These are phyloP conservation scores for Xanthorhoe designata DNA, from an alignment of 2,888 invertebrate species.

Conservation along the genomic window DNA sequence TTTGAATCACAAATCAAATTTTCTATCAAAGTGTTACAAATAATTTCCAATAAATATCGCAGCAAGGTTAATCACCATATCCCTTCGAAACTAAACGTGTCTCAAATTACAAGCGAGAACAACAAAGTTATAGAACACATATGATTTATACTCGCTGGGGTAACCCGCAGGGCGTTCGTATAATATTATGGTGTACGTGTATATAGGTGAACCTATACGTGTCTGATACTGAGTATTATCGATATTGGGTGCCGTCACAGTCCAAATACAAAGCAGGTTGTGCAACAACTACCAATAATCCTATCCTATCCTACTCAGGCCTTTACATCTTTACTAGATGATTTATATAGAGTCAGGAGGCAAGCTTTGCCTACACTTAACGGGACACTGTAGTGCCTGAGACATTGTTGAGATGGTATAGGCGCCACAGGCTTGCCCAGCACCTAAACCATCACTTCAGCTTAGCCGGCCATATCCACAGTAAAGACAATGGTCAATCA, in stretches of 20 bases:
- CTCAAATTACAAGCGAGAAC: conserved; percentile 66
- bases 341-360: no score
- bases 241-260: conserved; percentile 27
- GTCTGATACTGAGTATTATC: conserved; percentile 17
- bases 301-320: no score
- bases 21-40: not conserved
- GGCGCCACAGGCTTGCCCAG: no score
- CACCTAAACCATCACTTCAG: no score
- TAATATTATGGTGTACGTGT: conserved; percentile 14
- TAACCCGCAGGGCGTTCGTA: conserved; percentile 61
- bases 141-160: conserved; percentile 73
- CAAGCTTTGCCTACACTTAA: no score
- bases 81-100: conserved; percentile 56
- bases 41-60: not conserved
- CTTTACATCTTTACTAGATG: no score
- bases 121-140: conserved; percentile 66
- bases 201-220: conserved; percentile 6
- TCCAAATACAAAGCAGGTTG: not conserved
- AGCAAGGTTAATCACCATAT: conserved; percentile 16
- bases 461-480: no score
- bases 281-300: no score
- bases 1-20: no score
- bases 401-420: no score
- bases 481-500: no score
- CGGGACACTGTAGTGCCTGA: no score